Evolutionary conservation across 2,797 vertebrate genomes (phyloP), one percentile per base, ranked within the genome.

Genomic region (Eulemur rubriventer): DNA sequence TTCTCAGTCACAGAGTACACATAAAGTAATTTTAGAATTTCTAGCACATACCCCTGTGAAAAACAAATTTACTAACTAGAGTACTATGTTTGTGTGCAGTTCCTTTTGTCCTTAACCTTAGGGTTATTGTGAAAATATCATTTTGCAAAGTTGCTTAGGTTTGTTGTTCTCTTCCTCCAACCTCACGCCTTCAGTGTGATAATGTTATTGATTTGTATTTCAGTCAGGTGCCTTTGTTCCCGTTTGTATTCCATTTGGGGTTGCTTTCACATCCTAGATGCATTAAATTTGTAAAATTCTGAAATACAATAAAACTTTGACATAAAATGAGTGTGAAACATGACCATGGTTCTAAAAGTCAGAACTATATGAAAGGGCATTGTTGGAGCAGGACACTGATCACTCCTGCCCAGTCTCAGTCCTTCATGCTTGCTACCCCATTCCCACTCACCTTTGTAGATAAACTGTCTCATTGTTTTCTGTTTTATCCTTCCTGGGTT

Each of bases 21-120:
- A 93, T 20, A 26, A 85, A 81, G 24, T 28, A 55, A 28, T 83
- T 93, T 81, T 78, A 93, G 43, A 86, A 89, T 85, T 82, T 82
- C 59, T 89, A 91, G 79, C 30, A 52, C 12, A 24, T 91, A 72
- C 17, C 28, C 6, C 35, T 90, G 10, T 52, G 41, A n/a, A 91
- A 96, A 91, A 59, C 22, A 76, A 65, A 65, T 59, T 79, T 67
- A 69, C 16, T 52, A 78, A 67, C 1, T 35, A 55, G 10, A 75
- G 38, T 69, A 59, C 48, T 70, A 7, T 91, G 35, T 78, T 63
- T 38, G 1, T 52, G 1, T 48, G 52, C 17, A 91, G 43, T 86
- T 86, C 46, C 55, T 91, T 81, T 91, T 67, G 24, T 65, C 35
- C 52, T 91, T 52, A 75, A 17, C 35, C 72, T 91, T 86, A 11